Evolutionary conservation across 2,113 vertebrate genomes (phyloP), one percentile per base, ranked within the genome.

Genomic region (Eublepharis macularius): DNA sequence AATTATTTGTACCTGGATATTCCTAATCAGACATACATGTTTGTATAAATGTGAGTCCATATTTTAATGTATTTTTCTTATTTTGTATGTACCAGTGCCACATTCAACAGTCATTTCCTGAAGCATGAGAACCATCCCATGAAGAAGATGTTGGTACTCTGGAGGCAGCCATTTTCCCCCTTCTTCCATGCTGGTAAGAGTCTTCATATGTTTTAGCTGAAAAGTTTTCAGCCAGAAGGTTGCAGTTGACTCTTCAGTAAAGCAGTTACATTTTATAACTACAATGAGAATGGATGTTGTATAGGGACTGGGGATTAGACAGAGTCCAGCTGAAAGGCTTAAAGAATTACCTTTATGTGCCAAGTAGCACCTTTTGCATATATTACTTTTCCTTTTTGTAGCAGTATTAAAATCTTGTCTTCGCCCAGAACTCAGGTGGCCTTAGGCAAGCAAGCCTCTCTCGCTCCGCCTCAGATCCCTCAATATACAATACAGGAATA

Each of bases 161-260:
- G 87, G 41, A 86, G 92, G 86, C 94, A 92, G 79, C 80, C 92
- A 5, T 92, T 91, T 82, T 66, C 90, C 36, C 89, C 91, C 83
- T 81, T 90, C 1, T 93, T 95, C 81, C 91, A 91, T 26, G 94
- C 82, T 85, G 95, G 96, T 97, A 94, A 95, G 95, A 11, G 39
- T 74, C 47, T 34, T 5, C 32, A 49, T 45, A 45, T 16, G 14
- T 34, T 80, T 80, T 79, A 3, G 17, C 9, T 29, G 8, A 3
- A 4, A 21, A 34, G 10, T 9, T 81, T 79, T 68, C 21, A 83
- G 60, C 68, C 19, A 75, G n/a, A 54, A 34, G 7, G 0, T 79
- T 69, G 36, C 72, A 34, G 57, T 7, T 43, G n/a, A 54, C 21
- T 21, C 66, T 68, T 10, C 41, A 73, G 43, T 82, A 32, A 17